A percentile compares a stretch with the other conserved stretches of the same genome.
phyloP scores from a whole-genome alignment of 2,888 invertebrate species.

The Criorhina ranunculi region DNA sequence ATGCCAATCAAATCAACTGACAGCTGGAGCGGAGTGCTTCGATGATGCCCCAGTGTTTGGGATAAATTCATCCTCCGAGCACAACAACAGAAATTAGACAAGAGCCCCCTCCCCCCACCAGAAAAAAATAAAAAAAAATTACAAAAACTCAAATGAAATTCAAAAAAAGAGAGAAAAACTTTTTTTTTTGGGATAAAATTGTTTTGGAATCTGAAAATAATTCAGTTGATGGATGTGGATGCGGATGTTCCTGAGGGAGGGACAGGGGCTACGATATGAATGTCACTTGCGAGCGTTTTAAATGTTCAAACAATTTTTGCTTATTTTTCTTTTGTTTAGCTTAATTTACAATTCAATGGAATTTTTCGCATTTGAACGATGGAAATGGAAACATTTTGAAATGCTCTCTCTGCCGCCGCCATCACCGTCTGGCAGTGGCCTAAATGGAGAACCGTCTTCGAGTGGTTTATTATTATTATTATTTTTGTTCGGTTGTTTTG shows the following conservation, averaged over 20 bases:
- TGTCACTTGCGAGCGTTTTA: constrained; percentile 70
- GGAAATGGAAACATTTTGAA: constrained; percentile 65
- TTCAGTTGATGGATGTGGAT: constrained; percentile 74
- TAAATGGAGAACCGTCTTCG: constrained; percentile 67
- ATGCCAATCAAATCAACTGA: constrained; percentile 83
- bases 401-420: constrained; percentile 26
- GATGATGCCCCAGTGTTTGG: constrained; percentile 77
- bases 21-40: constrained; percentile 81
- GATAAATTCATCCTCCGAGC: constrained; percentile 78
- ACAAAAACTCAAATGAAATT: constrained; percentile 62
- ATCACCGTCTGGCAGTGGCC: constrained; percentile 40
- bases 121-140: constrained; percentile 45
- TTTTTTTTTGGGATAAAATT: constrained; percentile 63
- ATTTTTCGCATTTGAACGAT: constrained; percentile 52
- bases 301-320: constrained; percentile 60
- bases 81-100: constrained; percentile 75
- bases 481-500: neutral
- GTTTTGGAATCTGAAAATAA: constrained; percentile 76
- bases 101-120: neutral
- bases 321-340: constrained; percentile 70
- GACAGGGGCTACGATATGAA: constrained; percentile 49
- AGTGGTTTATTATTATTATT: constrained; percentile 50
- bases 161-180: constrained; percentile 27
- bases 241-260: constrained; percentile 24
- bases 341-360: constrained; percentile 74